Evolutionary conservation across 2,797 vertebrate genomes (phyloP).

Genomic region (Neopelma chrysocephalum): DNA sequence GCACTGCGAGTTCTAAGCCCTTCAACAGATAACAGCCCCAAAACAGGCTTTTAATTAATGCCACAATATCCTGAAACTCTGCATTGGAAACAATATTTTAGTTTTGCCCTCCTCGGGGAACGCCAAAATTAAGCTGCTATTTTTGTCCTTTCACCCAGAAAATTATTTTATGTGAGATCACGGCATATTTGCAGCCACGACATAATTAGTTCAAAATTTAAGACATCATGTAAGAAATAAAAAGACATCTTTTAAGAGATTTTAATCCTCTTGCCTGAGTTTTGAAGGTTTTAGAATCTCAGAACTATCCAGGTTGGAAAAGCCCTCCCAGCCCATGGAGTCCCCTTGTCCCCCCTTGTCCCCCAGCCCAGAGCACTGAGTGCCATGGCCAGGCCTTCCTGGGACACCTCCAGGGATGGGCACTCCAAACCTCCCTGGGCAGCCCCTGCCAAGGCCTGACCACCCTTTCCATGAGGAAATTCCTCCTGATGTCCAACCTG

Average conservation of each 20-base stretch:
- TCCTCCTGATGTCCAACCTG: not conserved
- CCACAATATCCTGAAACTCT: not conserved
- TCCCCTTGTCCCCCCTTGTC: not conserved
- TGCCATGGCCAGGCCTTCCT: not conserved
- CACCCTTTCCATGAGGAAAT: not conserved
- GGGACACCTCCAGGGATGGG: not conserved
- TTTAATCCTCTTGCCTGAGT: not conserved
- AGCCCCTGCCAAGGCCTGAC: not conserved
- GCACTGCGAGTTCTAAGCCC: not conserved
- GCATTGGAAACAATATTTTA: not conserved
- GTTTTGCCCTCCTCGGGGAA: not conserved
- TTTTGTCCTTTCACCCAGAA: not conserved
- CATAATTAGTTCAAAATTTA: not conserved
- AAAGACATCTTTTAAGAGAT: not conserved
- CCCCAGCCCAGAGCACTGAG: not conserved
- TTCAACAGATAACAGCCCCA: not conserved
- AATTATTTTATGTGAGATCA: not conserved
- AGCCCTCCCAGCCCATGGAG: not conserved
- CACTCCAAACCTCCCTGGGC: not conserved
- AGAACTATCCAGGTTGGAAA: not conserved
- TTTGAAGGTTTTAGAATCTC: not conserved
- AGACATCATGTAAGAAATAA: not conserved
- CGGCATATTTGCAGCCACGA: not conserved
- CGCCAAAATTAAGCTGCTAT: not conserved
- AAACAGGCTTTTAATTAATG: not conserved